Base-by-base conservation (phyloP, 2,888 invertebrate genomes). In the Drosophila robusta region DNA sequence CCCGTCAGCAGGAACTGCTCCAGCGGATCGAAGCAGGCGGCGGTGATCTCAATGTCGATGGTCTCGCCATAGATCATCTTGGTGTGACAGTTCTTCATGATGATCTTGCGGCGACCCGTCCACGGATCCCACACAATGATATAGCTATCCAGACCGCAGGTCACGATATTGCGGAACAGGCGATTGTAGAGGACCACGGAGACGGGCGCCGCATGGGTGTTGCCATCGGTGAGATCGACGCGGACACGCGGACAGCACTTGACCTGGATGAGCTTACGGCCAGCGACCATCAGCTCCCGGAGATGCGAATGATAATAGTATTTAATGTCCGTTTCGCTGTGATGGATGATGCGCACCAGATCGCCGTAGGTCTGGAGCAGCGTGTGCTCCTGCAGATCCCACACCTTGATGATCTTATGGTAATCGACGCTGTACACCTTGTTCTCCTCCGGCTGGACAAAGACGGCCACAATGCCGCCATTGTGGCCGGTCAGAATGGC, bases 41-140 rank as follows among this genome's bases (percentile, higher is more conserved):
- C 91, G 0, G 91, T 91, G 24, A 91, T 91, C 73, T 91, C 91
- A 51, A 91, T 90, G 49, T 91, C 90, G 26, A 87, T 92, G 34
- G 93, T 92, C 89, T 95, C 95, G 0, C 96, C 96, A 88, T 95
- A 94, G 54, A 95, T 90, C 72, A 94, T 91, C 57, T 94, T 93
- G 14, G 94, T 95, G 90, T 97, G 97, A 5, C 96, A 96, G 70
- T 95, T 94, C 60, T 94, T 94, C 38, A 96, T 94, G 77, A 95
- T 93, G 61, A 94, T 94, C 87, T 95, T 94, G 56, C 96, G 94
- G 64, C 94, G 93, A 3, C 97, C 96, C 85, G 91, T 91, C 91
- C 95, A 93, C 0, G 96, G 95, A 90, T 97, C 95, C 97, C 97
- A 97, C 24, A 96, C 95, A 78, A 96, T 96, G 64, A 97, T 96